Conservation (phyloP, 2,888 invertebrate genomes). For the Ectropis crepuscularia region DNA sequence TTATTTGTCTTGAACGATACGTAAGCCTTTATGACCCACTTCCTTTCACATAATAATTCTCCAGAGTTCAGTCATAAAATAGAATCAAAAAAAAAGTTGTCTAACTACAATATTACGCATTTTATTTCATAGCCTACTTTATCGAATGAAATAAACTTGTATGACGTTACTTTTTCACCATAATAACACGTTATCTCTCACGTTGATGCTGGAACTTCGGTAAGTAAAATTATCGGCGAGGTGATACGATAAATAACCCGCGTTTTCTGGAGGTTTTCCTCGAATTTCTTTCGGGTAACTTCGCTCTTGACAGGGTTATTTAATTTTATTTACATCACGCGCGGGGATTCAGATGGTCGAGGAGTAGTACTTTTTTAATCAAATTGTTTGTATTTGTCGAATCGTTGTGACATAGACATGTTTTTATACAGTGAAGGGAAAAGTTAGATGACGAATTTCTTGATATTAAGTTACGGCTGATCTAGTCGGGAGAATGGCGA, state of each 20-base stretch:
- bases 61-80: too few relatives aligned
- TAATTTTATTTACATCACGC: slow-evolving; percentile 31
- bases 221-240: slow-evolving; percentile 24
- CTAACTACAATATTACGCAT: background rate
- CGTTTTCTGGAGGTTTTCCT: slow-evolving; percentile 26
- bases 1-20: too few relatives aligned
- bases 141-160: slow-evolving; percentile 10
- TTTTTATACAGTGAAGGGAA: too few relatives aligned
- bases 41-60: too few relatives aligned
- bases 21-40: too few relatives aligned
- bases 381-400: too few relatives aligned
- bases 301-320: slow-evolving; percentile 25
- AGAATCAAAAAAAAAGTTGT: background rate
- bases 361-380: background rate
- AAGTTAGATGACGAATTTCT: too few relatives aligned
- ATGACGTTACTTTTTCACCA: slow-evolving; percentile 10
- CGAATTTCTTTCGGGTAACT: slow-evolving; percentile 22
- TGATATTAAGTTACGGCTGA: too few relatives aligned
- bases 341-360: slow-evolving; percentile 15
- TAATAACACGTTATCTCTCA: slow-evolving; percentile 14
- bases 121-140: background rate
- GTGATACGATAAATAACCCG: slow-evolving; percentile 28
- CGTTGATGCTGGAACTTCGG: slow-evolving; percentile 25
- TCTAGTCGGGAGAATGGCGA: too few relatives aligned
- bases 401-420: too few relatives aligned